These are phyloP conservation scores for Agriopis aurantiaria DNA, from an alignment of 2,888 invertebrate species.

Conservation along the genomic window DNA sequence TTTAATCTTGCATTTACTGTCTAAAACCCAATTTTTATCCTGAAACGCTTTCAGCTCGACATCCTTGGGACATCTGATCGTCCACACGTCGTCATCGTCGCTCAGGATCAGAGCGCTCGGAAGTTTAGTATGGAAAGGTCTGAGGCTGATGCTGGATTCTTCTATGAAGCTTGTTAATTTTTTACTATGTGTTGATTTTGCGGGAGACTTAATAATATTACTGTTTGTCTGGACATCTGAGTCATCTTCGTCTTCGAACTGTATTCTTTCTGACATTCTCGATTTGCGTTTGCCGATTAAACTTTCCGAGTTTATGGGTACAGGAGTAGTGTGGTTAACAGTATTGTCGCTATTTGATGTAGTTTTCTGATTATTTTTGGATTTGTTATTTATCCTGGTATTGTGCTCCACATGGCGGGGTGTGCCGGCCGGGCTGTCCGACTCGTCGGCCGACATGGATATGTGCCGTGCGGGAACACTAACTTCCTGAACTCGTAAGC, in stretches of 20 bases:
- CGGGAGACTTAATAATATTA: conserved; percentile 26
- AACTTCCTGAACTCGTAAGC: conserved; percentile 49
- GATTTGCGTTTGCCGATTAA: conserved; percentile 19
- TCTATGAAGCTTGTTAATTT: conserved; percentile 58
- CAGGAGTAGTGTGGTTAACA: neutral
- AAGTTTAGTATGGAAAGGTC: conserved; percentile 43
- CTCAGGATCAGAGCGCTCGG: conserved; percentile 48
- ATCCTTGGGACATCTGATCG: conserved; percentile 67
- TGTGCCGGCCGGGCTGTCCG: neutral
- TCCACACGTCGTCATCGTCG: conserved; percentile 71
- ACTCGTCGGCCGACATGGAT: neutral
- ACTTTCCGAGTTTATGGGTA: neutral
- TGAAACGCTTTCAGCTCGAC: conserved; percentile 58
- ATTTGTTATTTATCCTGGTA: neutral
- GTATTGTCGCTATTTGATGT: neutral
- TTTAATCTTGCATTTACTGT: conserved; percentile 70
- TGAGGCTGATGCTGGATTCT: conserved; percentile 55
- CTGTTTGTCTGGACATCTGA: conserved; percentile 35
- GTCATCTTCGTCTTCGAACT: conserved; percentile 67
- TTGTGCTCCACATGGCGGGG: neutral
- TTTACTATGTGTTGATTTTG: conserved; percentile 34
- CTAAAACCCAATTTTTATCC: conserved; percentile 55
- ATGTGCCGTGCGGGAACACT: conserved; percentile 14
- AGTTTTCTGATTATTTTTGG: neutral
- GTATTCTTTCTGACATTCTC: conserved; percentile 65